phyloP scores from a whole-genome alignment of 2,888 invertebrate genomes.

The Diaperis boleti region DNA sequence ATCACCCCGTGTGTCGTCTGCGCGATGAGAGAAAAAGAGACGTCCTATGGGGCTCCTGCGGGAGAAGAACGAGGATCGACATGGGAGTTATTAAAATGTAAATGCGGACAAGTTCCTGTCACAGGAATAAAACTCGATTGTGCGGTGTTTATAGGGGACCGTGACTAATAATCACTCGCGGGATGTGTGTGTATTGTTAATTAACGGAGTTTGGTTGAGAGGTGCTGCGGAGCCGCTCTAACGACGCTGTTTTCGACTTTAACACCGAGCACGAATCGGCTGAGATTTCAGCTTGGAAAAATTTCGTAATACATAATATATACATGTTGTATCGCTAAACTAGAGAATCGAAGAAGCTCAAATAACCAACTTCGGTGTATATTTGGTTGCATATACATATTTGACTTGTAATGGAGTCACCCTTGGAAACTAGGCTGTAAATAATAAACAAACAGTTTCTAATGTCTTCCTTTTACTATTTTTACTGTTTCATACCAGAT shows the following conservation, averaged over 20 bases:
- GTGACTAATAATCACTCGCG: slow-evolving; percentile 62
- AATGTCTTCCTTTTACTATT: no score
- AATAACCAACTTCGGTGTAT: no score
- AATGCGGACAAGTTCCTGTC: slow-evolving; percentile 55
- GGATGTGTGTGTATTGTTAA: slow-evolving; percentile 62
- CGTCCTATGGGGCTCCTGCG: slow-evolving; percentile 39
- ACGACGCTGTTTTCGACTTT: slow-evolving; percentile 28
- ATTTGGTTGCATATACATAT: no score
- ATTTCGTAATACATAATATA: no score
- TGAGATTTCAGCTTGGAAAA: no score
- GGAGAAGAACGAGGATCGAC: slow-evolving; percentile 53
- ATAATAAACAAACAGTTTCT: no score
- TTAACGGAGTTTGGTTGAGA: slow-evolving; percentile 58
- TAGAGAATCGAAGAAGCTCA: no score
- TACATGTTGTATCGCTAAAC: no score
- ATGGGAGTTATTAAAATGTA: slow-evolving; percentile 65
- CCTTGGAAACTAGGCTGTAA: no score
- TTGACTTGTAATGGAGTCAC: no score
- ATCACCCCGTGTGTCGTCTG: slow-evolving; percentile 62
- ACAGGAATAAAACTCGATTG: slow-evolving; percentile 65
- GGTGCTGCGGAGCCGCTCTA: slow-evolving; percentile 21
- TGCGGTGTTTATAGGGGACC: slow-evolving; percentile 55
- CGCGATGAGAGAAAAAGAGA: slow-evolving; percentile 56
- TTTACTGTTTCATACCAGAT: no score
- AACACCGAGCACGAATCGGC: no score